These are phyloP conservation scores for Dioctria linearis DNA, from an alignment of 2,888 invertebrate species.

Conservation along the genomic window DNA sequence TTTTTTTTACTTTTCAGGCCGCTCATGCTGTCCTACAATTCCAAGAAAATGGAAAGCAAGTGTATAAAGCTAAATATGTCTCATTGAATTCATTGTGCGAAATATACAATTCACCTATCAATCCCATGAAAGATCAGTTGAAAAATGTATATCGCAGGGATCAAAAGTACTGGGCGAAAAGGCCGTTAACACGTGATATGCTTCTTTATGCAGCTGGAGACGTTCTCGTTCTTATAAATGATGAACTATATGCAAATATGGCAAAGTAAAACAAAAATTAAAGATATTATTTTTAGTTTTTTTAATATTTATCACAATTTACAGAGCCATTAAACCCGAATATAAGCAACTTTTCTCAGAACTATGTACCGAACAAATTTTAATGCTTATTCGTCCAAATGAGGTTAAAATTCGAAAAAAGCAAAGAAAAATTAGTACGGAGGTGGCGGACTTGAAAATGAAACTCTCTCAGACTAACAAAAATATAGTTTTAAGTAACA, in stretches of 20 bases:
- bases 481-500: conserved; percentile 91
- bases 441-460: conserved; percentile 87
- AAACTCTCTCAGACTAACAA: conserved; percentile 87
- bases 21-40: conserved; percentile 93
- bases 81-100: conserved; percentile 93
- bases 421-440: conserved; percentile 91
- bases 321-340: conserved; percentile 79
- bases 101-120: conserved; percentile 87
- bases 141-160: conserved; percentile 89
- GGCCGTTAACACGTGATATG: conserved; percentile 93
- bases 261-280: conserved; percentile 70
- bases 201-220: conserved; percentile 92
- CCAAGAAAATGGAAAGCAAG: conserved; percentile 91
- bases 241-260: conserved; percentile 85
- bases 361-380: conserved; percentile 89
- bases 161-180: conserved; percentile 90
- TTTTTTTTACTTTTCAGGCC: conserved; percentile 72
- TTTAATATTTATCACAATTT: conserved; percentile 61
- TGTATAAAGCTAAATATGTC: conserved; percentile 95
- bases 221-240: conserved; percentile 88
- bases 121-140: conserved; percentile 92
- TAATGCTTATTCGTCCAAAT: conserved; percentile 87
- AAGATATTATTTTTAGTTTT: conserved; percentile 2
- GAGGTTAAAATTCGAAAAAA: conserved; percentile 90
- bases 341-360: conserved; percentile 83